A percentile compares a stretch with the other conserved stretches of the same genome.
Evolutionary conservation across 2,113 vertebrate genomes (phyloP).

Genomic region (Grallaria varia): DNA sequence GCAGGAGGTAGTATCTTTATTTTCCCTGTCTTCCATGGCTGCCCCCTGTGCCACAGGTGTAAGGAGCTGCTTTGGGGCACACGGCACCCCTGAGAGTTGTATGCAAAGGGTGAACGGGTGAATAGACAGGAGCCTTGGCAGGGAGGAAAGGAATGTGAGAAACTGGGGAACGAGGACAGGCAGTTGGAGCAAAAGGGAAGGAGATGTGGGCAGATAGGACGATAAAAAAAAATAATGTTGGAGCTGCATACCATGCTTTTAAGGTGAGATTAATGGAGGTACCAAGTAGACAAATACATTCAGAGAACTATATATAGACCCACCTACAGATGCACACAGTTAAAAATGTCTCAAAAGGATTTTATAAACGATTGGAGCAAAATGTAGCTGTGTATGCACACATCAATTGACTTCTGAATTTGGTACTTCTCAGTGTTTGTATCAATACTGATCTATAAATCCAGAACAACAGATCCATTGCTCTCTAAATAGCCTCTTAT

Average conservation of each 20-base stretch:
- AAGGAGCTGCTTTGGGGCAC: neutral
- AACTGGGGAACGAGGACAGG: neutral
- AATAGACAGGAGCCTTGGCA: neutral
- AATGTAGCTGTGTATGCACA: neutral
- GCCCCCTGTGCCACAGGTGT: neutral
- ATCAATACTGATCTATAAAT: neutral
- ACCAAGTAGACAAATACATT: neutral
- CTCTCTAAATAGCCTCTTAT: neutral
- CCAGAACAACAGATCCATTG: neutral
- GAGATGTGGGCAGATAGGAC: neutral
- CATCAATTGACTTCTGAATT: neutral
- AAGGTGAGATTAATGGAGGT: neutral
- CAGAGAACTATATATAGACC: neutral
- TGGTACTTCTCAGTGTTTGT: neutral
- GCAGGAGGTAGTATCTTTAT: neutral
- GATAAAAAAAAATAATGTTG: neutral
- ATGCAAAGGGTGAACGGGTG: neutral
- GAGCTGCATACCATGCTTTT: neutral
- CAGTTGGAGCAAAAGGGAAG: neutral
- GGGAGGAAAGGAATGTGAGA: neutral
- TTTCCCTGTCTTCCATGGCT: neutral
- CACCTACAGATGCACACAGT: neutral
- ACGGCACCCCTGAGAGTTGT: neutral
- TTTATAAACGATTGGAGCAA: neutral
- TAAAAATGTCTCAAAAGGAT: neutral